Evolutionary conservation across 2,797 vertebrate genomes (phyloP), one percentile per base, ranked within the genome.

Genomic region (Taenioides sp.): DNA sequence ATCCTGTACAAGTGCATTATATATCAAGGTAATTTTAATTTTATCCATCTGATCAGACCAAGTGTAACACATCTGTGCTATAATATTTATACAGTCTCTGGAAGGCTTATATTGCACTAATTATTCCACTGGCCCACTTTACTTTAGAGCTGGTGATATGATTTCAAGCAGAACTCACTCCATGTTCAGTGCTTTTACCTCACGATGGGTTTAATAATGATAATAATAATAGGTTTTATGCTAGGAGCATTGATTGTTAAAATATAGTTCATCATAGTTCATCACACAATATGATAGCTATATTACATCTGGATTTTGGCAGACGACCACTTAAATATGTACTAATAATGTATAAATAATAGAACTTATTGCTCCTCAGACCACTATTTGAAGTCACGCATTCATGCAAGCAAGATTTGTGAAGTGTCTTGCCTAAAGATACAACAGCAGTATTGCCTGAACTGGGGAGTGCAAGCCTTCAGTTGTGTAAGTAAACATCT

Each of bases 131-230:
- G 25, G 17, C 49, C 65, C 65, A 67, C 49, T 67, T 66, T 52
- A 31, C 25, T 57, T 22, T 28, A 7, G 47, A 12, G 65, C 62
- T 62, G 70, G n/a, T 82, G 72, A 69, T 22, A 72, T 58, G 73
- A 77, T 86, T 83, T 61, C 67, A 12, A 25, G 43, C 67, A 37
- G 66, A 68, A 73, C 62, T 80, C 31, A 67, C 69, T 74, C 73
- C 63, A 63, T 85, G 67, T 79, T 72, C 62, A 72, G 67, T 60
- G 73, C 50, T 71, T 61, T 2, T 14, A 81, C 70, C 59, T 72
- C 69, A 64, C 76, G 72, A 70, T 74, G 78, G 82, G 80, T 82
- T 37, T 37, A 9, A 37, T 37, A 37, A 10, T 37, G 34, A 37
- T 37, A 37, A 37, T 37, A 37, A 37, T 9, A 37, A 37, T 37